These are phyloP conservation scores for Imbricaverruca yamaguchii DNA, from an alignment of 2,888 invertebrate genomes.

Conservation along the genomic window DNA sequence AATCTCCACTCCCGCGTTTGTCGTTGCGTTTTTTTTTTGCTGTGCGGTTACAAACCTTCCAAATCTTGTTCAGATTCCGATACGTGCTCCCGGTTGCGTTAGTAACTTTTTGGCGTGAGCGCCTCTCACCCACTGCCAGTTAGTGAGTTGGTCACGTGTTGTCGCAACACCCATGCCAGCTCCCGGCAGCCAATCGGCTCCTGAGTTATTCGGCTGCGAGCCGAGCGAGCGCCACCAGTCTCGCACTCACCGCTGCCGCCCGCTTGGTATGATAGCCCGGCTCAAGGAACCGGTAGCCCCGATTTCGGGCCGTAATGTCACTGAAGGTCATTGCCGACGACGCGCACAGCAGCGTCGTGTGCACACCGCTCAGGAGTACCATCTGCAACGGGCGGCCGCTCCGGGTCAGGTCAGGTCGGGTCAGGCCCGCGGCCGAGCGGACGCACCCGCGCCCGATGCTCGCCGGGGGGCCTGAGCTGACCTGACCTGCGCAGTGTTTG, in stretches of 20 bases:
- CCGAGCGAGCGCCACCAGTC: too few species aligned
- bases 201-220: too few species aligned
- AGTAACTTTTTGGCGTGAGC: too few species aligned
- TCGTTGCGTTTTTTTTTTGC: too few species aligned
- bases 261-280: slow-evolving; percentile 34
- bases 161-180: background rate
- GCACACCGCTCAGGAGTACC: background rate
- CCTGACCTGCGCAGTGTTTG: too few species aligned
- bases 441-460: slow-evolving; percentile 24
- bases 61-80: too few species aligned
- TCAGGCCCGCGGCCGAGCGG: background rate
- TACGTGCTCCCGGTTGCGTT: too few species aligned
- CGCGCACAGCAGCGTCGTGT: background rate
- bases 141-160: slow-evolving; percentile 23
- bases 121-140: background rate
- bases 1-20: too few species aligned
- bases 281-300: slow-evolving; percentile 31
- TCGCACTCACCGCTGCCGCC: slow-evolving; percentile 35
- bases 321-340: background rate
- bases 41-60: too few species aligned
- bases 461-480: slow-evolving; percentile 28
- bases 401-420: background rate
- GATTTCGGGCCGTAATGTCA: slow-evolving; percentile 31
- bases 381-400: background rate
- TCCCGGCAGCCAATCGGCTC: too few species aligned